Conservation (phyloP, 2,888 invertebrate species). For the Toxonevra muliebris region DNA sequence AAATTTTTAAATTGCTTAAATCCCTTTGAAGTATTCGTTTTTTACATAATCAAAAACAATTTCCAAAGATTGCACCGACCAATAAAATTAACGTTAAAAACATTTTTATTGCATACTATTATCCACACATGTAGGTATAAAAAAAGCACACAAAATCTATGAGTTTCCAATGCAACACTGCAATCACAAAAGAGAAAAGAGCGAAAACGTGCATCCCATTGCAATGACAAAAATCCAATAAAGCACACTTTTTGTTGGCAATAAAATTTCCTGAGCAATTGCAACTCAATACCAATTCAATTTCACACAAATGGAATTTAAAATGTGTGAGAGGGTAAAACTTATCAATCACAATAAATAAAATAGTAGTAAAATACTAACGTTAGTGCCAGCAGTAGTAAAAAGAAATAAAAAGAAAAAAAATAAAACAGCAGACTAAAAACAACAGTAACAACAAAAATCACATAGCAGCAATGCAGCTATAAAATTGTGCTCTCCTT, state of each 20-base stretch:
- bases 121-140: too few relatives aligned
- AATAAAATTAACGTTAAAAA: too few relatives aligned
- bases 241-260: conserved; percentile 24
- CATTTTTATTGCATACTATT: too few relatives aligned
- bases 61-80: too few relatives aligned
- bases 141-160: conserved; percentile 17
- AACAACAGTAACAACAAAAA: background rate
- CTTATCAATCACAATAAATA: conserved; percentile 33
- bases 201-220: conserved; percentile 9
- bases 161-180: conserved; percentile 31
- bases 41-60: too few relatives aligned
- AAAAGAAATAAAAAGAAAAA: conserved; percentile 6
- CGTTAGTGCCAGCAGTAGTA: background rate
- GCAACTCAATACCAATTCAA: conserved; percentile 20
- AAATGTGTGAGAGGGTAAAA: conserved; percentile 6
- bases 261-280: conserved; percentile 32
- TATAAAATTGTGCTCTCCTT: conserved; percentile 17
- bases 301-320: background rate
- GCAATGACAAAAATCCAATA: conserved; percentile 28
- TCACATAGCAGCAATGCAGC: too few relatives aligned
- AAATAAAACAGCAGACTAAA: background rate
- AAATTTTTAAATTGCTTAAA: too few relatives aligned
- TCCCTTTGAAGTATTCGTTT: too few relatives aligned
- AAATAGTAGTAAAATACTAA: conserved; percentile 24
- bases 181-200: conserved; percentile 9